Percentiles rank a stretch among this genome's conserved stretches.
phyloP scores from a whole-genome alignment of 1,140 invertebrate species.

The Globodera rostochiensis region DNA sequence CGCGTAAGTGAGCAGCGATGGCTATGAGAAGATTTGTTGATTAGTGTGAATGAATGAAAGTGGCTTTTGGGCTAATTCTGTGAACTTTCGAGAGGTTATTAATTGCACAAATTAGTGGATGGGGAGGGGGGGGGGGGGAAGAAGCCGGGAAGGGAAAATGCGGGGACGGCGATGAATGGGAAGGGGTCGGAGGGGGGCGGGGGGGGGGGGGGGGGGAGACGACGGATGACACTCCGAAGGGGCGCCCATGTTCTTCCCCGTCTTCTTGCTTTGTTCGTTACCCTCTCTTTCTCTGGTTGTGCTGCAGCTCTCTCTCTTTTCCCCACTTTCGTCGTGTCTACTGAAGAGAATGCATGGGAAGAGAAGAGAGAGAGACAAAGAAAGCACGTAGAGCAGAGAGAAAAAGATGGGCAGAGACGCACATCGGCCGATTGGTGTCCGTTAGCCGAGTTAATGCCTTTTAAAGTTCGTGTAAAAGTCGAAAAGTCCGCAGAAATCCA shows the following conservation, averaged over 20 bases:
- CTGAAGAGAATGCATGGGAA: not conserved
- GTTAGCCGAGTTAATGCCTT: too few species aligned
- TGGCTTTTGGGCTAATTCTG: not conserved
- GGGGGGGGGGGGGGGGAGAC: too few species aligned
- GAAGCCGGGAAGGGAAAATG: slow-evolving; percentile 18
- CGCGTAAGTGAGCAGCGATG: slow-evolving; percentile 47
- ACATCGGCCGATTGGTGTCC: too few species aligned
- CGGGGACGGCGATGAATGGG: not conserved
- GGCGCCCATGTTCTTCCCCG: too few species aligned
- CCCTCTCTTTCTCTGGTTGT: not conserved
- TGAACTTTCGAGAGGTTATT: not conserved
- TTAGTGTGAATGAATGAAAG: not conserved
- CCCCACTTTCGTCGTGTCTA: not conserved
- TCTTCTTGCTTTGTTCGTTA: not conserved
- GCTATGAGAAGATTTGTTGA: not conserved
- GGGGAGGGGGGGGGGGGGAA: not conserved
- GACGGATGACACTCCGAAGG: not conserved
- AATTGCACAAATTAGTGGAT: slow-evolving; percentile 5
- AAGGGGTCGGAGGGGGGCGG: not conserved
- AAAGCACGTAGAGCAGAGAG: not conserved
- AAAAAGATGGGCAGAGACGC: not conserved
- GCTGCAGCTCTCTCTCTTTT: not conserved
- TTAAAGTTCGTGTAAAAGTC: too few species aligned
- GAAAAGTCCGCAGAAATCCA: too few species aligned
- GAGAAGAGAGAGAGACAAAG: not conserved